These are phyloP conservation scores for Drosophila meridionalis DNA, from an alignment of 2,888 invertebrate species.

Conservation along the genomic window DNA sequence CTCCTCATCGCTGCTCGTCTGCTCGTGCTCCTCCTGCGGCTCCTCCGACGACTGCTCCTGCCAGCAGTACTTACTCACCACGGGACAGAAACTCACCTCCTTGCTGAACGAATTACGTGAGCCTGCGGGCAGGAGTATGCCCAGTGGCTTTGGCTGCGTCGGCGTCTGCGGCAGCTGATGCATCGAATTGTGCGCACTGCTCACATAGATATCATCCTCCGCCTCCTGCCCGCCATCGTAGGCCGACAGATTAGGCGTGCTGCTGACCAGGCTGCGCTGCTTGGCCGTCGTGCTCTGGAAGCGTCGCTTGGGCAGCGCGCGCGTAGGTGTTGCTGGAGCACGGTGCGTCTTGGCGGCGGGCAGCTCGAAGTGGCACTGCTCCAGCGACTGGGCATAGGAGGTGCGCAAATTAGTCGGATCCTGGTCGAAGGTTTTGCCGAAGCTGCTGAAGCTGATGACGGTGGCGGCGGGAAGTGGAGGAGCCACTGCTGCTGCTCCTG, in stretches of 20 bases:
- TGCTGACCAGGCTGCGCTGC: slow-evolving; percentile 84
- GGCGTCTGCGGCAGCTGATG: slow-evolving; percentile 85
- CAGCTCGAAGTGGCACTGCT: slow-evolving; percentile 83
- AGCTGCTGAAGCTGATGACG: slow-evolving; percentile 59
- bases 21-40: slow-evolving; percentile 53
- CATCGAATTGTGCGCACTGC: slow-evolving; percentile 88
- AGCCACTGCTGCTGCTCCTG: background rate
- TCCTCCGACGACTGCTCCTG: slow-evolving; percentile 87
- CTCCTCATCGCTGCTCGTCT: slow-evolving; percentile 39
- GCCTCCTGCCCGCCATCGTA: slow-evolving; percentile 78
- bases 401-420: slow-evolving; percentile 84
- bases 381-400: slow-evolving; percentile 84
- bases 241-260: slow-evolving; percentile 88
- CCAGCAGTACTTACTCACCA: slow-evolving; percentile 93
- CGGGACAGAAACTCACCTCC: slow-evolving; percentile 92
- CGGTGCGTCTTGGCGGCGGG: slow-evolving; percentile 52
- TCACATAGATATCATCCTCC: slow-evolving; percentile 86
- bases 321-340: slow-evolving; percentile 26
- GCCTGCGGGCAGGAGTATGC: slow-evolving; percentile 81
- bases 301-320: slow-evolving; percentile 77
- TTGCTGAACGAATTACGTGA: slow-evolving; percentile 85
- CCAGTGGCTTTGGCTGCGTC: slow-evolving; percentile 85
- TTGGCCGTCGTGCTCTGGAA: slow-evolving; percentile 74
- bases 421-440: slow-evolving; percentile 83
- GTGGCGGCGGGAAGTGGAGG: slow-evolving; percentile 11